These are phyloP conservation scores for Scelioninae gen. 2 DNA, from an alignment of 2,888 invertebrate genomes.

Conservation along the genomic window DNA sequence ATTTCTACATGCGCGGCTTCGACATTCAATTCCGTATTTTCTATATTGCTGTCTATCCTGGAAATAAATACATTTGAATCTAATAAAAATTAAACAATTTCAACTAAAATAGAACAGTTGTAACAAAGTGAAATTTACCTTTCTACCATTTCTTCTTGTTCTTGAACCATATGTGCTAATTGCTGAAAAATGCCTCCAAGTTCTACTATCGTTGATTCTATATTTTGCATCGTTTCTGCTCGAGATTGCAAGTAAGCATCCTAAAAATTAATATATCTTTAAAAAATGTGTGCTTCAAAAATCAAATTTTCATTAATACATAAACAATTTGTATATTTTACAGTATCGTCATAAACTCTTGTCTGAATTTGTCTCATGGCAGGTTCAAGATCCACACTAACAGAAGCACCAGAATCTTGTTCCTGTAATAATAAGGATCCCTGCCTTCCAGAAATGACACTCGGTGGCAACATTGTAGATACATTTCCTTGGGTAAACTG, in stretches of 20 bases:
- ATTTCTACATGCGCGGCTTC: constrained; percentile 98
- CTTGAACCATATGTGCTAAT: constrained; percentile 96
- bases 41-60: constrained; percentile 97
- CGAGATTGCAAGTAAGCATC: constrained; percentile 94
- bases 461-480: constrained; percentile 80
- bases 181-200: constrained; percentile 99
- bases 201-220: constrained; percentile 99
- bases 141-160: constrained; percentile 98
- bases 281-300: too few species aligned
- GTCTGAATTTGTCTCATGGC: constrained; percentile 74
- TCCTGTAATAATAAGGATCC: constrained; percentile 73
- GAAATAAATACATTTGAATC: not conserved
- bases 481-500: constrained; percentile 88
- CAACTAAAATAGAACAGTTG: not conserved
- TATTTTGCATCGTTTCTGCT: constrained; percentile 99
- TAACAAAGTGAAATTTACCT: constrained; percentile 76
- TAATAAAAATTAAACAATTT: not conserved
- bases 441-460: constrained; percentile 77
- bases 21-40: constrained; percentile 96
- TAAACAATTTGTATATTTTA: constrained; percentile 61
- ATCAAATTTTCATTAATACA: not conserved
- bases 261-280: constrained; percentile 59
- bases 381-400: constrained; percentile 90
- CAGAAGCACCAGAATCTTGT: constrained; percentile 73
- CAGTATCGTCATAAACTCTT: constrained; percentile 70